phyloP scores from a whole-genome alignment of 1,140 invertebrate genomes.

The Lanistes nyassanus region DNA sequence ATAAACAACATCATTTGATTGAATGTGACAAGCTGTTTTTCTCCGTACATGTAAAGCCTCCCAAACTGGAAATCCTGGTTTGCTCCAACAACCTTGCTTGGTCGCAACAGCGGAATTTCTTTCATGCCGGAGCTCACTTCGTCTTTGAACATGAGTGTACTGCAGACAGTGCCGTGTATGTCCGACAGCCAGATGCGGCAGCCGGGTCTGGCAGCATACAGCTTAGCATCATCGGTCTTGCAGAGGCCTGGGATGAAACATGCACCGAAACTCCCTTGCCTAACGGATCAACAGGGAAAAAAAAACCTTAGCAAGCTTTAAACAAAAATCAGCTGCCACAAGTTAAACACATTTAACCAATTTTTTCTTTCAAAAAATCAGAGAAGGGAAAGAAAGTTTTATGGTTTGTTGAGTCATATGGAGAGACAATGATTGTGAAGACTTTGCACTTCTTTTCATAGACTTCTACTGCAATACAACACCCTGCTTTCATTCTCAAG shows the following conservation, averaged over 20 bases:
- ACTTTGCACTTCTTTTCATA: too few relatives aligned
- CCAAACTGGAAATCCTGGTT: slow-evolving; percentile 72
- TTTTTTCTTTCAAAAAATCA: too few relatives aligned
- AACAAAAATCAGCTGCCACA: too few relatives aligned
- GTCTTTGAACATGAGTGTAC: slow-evolving; percentile 84
- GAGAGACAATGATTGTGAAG: too few relatives aligned
- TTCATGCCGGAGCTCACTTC: slow-evolving; percentile 63
- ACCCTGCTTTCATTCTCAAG: too few relatives aligned
- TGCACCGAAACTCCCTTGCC: slow-evolving; percentile 64
- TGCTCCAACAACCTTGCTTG: slow-evolving; percentile 24
- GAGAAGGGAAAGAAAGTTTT: too few relatives aligned
- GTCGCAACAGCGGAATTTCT: slow-evolving; percentile 43
- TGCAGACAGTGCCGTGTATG: slow-evolving; percentile 79
- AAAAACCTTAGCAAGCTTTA: slow-evolving; percentile 19
- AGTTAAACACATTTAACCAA: too few relatives aligned
- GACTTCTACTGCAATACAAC: too few relatives aligned
- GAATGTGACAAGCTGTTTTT: slow-evolving; percentile 80
- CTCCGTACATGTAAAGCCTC: slow-evolving; percentile 75
- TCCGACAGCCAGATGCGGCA: slow-evolving; percentile 84
- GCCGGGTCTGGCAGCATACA: slow-evolving; percentile 82
- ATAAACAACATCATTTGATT: slow-evolving; percentile 78
- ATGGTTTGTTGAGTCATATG: too few relatives aligned
- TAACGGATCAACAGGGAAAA: slow-evolving; percentile 36
- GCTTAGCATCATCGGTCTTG: slow-evolving; percentile 62
- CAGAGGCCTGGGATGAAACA: slow-evolving; percentile 59